Evolutionary conservation across 2,797 vertebrate genomes (phyloP).

Genomic region (Helicolenus hilgendorfi): DNA sequence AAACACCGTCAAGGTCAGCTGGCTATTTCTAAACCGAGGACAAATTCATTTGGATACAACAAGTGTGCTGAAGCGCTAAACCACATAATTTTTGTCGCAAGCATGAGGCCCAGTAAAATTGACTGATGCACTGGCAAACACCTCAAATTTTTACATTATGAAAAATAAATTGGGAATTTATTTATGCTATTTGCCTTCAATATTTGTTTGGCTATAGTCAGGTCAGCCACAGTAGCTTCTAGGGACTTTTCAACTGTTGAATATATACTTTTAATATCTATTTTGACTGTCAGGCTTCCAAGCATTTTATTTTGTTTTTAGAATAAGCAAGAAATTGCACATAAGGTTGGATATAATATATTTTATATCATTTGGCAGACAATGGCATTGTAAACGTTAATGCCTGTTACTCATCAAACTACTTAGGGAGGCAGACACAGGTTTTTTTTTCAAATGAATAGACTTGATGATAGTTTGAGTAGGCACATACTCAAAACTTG

Average conservation of each 20-base stretch:
- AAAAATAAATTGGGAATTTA: neutral
- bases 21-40: neutral
- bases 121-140: neutral
- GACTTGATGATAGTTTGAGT: neutral
- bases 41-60: neutral
- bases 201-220: neutral
- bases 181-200: neutral
- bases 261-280: neutral
- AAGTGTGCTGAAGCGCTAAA: neutral
- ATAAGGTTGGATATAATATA: neutral
- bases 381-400: conserved; percentile 21
- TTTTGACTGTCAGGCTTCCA: neutral
- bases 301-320: neutral
- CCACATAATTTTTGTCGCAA: neutral
- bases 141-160: neutral
- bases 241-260: neutral
- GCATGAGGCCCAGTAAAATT: neutral
- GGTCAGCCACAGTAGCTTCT: neutral
- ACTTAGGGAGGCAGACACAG: neutral
- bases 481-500: neutral
- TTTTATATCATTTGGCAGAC: neutral
- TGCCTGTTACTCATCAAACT: conserved; percentile 22
- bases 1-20: neutral
- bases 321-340: neutral
- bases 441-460: neutral